These are phyloP conservation scores for Pardosa pseudoannulata DNA, from an alignment of 2,888 invertebrate genomes.

Conservation along the genomic window DNA sequence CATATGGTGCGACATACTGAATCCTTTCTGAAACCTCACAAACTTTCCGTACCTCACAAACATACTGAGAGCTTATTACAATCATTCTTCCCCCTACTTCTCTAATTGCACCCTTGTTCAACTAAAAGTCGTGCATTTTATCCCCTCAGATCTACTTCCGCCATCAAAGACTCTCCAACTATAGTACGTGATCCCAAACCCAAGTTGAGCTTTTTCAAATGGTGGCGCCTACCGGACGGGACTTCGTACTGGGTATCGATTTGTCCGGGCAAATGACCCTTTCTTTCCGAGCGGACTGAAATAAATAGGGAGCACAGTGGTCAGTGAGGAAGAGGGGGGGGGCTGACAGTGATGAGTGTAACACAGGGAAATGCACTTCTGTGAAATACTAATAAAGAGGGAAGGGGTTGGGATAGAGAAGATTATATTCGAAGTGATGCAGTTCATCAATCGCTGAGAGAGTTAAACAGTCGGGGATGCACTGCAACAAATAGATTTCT, in stretches of 20 bases:
- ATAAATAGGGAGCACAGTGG: background rate
- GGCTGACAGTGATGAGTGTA: background rate
- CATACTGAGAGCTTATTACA: too few relatives aligned
- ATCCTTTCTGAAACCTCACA: too few relatives aligned
- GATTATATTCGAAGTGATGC: too few relatives aligned
- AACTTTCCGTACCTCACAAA: too few relatives aligned
- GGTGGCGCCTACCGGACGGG: slow-evolving; percentile 39
- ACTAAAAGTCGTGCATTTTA: background rate
- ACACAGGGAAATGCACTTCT: background rate
- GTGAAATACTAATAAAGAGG: too few relatives aligned
- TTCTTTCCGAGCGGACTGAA: background rate
- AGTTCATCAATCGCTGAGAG: too few relatives aligned
- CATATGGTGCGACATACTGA: too few relatives aligned
- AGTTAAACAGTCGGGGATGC: too few relatives aligned
- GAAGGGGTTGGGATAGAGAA: too few relatives aligned
- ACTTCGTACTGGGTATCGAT: slow-evolving; percentile 41
- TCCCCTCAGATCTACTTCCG: background rate
- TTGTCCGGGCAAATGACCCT: slow-evolving; percentile 36
- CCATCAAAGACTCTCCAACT: background rate
- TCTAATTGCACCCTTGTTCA: too few relatives aligned
- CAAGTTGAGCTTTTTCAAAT: background rate
- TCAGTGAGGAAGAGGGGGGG: background rate
- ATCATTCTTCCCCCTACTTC: too few relatives aligned
- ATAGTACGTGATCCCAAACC: background rate
- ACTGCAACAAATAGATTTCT: too few relatives aligned